Percentiles rank a stretch among this genome's conserved stretches.
These are phyloP conservation scores for Intellagama lesueurii DNA, from an alignment of 2,797 vertebrate genomes.

Conservation along the genomic window DNA sequence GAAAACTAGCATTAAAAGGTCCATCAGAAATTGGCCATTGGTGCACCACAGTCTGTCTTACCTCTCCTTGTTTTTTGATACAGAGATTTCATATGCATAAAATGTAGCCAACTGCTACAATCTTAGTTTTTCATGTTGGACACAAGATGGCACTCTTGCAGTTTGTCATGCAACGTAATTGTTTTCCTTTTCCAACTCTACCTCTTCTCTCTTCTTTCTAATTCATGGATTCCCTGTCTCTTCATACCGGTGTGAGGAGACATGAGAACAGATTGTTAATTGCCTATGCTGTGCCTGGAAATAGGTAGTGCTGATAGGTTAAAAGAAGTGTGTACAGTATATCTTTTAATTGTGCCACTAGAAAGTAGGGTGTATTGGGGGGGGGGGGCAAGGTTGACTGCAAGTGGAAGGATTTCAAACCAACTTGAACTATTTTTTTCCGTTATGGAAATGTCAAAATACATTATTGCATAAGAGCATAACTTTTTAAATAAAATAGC, in stretches of 20 bases:
- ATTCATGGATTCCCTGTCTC: background rate
- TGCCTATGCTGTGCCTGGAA: background rate
- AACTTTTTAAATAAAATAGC: background rate
- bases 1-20: background rate
- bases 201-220: background rate
- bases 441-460: background rate
- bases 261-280: background rate
- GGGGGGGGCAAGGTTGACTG: background rate
- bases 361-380: background rate
- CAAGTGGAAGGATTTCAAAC: background rate
- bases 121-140: background rate
- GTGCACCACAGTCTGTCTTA: background rate
- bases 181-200: background rate
- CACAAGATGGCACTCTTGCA: slow-evolving; percentile 67
- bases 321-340: background rate
- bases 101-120: rapidly evolving
- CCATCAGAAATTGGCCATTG: background rate
- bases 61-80: background rate
- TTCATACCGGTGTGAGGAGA: background rate
- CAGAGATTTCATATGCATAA: background rate
- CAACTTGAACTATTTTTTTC: background rate
- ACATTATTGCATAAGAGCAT: background rate
- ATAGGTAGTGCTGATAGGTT: background rate
- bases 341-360: background rate
- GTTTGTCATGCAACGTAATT: background rate